Conservation (phyloP, 2,113 vertebrate species). For the Atherinomorus stipes region DNA sequence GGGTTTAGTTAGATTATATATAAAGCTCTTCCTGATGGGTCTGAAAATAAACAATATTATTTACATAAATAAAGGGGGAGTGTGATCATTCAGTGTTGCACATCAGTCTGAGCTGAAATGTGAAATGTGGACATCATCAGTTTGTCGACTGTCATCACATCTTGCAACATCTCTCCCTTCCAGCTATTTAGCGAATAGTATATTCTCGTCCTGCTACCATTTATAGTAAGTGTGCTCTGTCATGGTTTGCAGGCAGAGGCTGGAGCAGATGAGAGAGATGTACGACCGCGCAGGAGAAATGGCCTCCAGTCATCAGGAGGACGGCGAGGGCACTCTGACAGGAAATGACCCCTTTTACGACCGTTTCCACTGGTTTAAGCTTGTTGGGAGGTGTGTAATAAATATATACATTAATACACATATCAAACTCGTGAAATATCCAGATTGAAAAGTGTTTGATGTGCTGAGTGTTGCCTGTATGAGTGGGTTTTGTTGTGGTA, state of each 20-base stretch:
- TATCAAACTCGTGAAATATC: not conserved
- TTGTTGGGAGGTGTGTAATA: constrained; percentile 92
- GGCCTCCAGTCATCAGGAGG: constrained; percentile 88
- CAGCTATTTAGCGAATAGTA: not conserved
- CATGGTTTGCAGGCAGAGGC: constrained; percentile 85
- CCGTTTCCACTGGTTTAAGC: constrained; percentile 98
- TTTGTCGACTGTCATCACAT: not conserved
- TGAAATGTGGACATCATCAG: too few relatives aligned
- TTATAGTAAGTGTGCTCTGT: constrained; percentile 18
- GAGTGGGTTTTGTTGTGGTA: not conserved
- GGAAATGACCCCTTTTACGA: constrained; percentile 98
- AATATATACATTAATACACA: not conserved
- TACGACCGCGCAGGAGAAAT: constrained; percentile 97
- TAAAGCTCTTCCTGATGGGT: not conserved
- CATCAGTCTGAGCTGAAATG: too few relatives aligned
- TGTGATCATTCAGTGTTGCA: too few relatives aligned
- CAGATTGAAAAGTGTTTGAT: not conserved
- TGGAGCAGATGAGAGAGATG: constrained; percentile 98
- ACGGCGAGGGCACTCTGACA: constrained; percentile 86
- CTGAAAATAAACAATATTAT: not conserved
- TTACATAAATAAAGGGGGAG: not conserved
- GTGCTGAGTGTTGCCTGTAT: not conserved
- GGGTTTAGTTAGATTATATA: not conserved
- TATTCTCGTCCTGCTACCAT: constrained; percentile 9
- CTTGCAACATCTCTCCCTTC: not conserved